Evolutionary conservation across 2,797 vertebrate genomes (phyloP).

Genomic region (Okamejei kenojei): DNA sequence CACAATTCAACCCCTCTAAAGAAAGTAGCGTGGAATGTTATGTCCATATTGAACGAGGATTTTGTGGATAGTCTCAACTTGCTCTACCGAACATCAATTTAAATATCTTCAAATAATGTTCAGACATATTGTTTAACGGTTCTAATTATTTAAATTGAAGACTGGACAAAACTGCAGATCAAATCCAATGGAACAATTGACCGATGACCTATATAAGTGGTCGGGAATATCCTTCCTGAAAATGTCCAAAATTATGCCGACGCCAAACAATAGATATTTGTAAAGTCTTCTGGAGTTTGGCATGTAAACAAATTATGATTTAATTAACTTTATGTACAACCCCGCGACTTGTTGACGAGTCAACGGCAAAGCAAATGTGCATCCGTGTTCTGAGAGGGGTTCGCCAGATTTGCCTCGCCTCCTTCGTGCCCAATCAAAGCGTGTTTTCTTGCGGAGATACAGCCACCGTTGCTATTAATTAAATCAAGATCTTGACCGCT

Average conservation of each 20-base stretch:
- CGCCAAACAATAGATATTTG: not conserved
- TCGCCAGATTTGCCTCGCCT: too few species aligned
- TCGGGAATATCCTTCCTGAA: not conserved
- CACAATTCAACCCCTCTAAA: not conserved
- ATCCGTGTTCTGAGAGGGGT: not conserved
- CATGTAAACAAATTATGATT: not conserved
- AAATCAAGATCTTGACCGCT: not conserved
- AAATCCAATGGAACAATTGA: not conserved
- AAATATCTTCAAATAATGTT: not conserved
- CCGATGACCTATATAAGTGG: not conserved
- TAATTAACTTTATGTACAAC: not conserved
- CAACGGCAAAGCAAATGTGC: not conserved
- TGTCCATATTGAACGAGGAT: not conserved
- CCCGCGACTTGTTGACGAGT: not conserved
- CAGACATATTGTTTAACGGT: not conserved
- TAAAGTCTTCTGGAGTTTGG: not conserved
- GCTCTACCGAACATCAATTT: constrained; percentile 17
- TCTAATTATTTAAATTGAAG: not conserved
- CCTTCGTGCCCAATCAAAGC: not conserved
- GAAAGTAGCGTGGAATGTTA: not conserved
- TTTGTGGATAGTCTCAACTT: not conserved
- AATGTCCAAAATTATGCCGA: not conserved
- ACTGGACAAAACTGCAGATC: not conserved
- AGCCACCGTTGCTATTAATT: not conserved
- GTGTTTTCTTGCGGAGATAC: not conserved